Conservation (phyloP, 2,113 vertebrate species). For the Vulpes lagopus region DNA sequence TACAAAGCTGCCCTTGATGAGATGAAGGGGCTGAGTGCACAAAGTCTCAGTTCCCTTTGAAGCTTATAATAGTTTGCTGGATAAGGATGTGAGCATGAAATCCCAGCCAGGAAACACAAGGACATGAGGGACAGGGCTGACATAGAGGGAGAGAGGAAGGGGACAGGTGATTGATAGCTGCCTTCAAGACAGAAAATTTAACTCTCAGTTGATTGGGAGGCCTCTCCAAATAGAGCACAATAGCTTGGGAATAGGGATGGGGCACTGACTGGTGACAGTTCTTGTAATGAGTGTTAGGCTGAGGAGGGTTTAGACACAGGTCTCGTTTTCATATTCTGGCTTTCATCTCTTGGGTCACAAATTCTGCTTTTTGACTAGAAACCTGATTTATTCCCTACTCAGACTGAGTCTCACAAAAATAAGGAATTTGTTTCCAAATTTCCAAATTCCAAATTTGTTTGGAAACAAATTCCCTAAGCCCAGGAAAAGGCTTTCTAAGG, state of each 20-base stretch:
- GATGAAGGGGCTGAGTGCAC: not conserved
- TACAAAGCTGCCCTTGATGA: slow-evolving; percentile 55
- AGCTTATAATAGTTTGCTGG: slow-evolving; percentile 49
- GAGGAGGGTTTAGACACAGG: slow-evolving; percentile 13
- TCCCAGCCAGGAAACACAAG: not conserved
- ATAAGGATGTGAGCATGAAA: not conserved
- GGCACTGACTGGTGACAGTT: not conserved
- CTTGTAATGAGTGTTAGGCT: not conserved
- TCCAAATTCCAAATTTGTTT: not conserved
- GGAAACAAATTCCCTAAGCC: slow-evolving; percentile 35
- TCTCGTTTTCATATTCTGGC: not conserved
- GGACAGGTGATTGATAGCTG: not conserved
- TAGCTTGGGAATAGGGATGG: not conserved
- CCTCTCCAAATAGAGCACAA: slow-evolving; percentile 24
- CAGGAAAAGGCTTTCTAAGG: slow-evolving; percentile 41
- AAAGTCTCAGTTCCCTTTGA: slow-evolving; percentile 59
- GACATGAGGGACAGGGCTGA: not conserved
- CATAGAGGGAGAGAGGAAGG: not conserved
- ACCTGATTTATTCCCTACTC: slow-evolving; percentile 35
- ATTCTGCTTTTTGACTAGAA: slow-evolving; percentile 65
- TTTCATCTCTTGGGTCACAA: slow-evolving; percentile 60
- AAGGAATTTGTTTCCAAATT: slow-evolving; percentile 52
- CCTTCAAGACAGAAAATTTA: slow-evolving; percentile 23
- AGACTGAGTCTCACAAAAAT: slow-evolving; percentile 51
- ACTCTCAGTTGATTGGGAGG: not conserved